Conservation (phyloP, 1,140 invertebrate species). For the Drosophila murphyi region DNA sequence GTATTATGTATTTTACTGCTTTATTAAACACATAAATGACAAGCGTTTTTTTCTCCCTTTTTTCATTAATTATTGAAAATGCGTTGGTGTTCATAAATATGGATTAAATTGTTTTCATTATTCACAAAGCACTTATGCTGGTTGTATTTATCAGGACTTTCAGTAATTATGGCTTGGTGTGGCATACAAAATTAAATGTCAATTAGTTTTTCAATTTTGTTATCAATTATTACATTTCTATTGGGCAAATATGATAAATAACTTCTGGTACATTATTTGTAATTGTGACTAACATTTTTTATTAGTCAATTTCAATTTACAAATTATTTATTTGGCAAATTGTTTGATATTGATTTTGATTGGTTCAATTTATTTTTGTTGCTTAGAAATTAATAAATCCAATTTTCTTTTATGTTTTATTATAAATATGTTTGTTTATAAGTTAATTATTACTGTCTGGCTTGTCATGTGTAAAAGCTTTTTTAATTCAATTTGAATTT, state of each 20-base stretch:
- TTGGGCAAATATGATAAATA: background rate
- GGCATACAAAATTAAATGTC: background rate
- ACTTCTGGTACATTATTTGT: background rate
- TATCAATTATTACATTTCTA: no score
- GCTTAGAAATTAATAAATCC: no score
- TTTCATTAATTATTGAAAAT: conserved; percentile 47
- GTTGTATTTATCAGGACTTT: background rate
- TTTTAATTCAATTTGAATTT: no score
- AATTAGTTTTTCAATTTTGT: conserved; percentile 1
- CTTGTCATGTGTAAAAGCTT: no score
- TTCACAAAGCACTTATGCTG: background rate
- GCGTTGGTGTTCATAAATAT: background rate
- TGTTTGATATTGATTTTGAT: no score
- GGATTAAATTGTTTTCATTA: conserved; percentile 29
- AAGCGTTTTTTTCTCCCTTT: background rate
- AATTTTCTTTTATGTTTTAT: no score
- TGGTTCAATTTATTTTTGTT: no score
- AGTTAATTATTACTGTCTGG: no score
- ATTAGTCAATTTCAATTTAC: no score
- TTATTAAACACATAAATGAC: background rate
- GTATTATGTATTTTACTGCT: conserved; percentile 12
- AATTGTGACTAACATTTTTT: background rate
- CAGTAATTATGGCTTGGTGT: background rate
- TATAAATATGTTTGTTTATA: no score
- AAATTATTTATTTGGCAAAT: no score